These are phyloP conservation scores for Lytechinus pictus DNA, from an alignment of 35 echinoderm and acorn worm species.

Conservation along the genomic window DNA sequence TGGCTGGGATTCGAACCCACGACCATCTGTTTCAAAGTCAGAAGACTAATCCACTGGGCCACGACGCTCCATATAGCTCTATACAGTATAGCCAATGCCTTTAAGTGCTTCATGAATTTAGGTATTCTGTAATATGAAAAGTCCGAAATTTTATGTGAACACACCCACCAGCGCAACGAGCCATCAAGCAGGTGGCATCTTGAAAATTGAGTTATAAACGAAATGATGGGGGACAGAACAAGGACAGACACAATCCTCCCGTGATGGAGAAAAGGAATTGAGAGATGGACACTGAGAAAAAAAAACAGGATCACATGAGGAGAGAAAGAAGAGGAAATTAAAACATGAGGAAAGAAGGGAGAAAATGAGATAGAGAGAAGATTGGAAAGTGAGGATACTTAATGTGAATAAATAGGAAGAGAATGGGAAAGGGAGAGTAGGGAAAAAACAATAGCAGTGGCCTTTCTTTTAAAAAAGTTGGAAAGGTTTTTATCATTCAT, in stretches of 20 bases:
- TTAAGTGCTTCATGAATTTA: background rate
- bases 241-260: background rate
- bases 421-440: background rate
- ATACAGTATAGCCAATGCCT: background rate
- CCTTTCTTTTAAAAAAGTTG: no score
- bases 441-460: background rate
- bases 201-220: background rate
- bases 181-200: background rate
- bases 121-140: background rate
- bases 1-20: no score
- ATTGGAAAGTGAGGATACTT: background rate
- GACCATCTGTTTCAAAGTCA: no score
- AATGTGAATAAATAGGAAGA: background rate
- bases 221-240: background rate
- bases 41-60: no score
- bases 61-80: no score
- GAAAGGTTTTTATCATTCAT: no score
- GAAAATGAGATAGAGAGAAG: background rate
- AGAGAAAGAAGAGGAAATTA: background rate
- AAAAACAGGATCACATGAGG: background rate
- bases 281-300: background rate
- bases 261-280: background rate
- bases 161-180: background rate
- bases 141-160: background rate
- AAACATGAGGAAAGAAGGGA: background rate